Evolutionary conservation across 2,113 vertebrate genomes (phyloP).

Genomic region (Bos indicus): DNA sequence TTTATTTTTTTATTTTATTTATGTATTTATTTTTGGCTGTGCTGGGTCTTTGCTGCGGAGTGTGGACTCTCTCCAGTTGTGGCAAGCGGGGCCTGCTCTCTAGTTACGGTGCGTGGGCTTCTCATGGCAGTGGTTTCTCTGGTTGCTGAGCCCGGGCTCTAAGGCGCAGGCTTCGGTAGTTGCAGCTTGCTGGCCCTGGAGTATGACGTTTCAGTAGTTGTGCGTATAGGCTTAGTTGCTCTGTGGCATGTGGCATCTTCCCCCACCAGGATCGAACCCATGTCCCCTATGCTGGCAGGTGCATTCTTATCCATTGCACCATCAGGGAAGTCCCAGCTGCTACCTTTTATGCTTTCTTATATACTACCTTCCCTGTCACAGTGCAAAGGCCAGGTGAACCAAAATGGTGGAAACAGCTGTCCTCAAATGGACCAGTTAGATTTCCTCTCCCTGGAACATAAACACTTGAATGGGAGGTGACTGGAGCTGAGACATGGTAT

Average conservation of each 20-base stretch:
- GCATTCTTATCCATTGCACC: not conserved
- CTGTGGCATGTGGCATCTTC: not conserved
- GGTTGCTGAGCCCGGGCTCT: not conserved
- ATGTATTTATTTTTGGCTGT: not conserved
- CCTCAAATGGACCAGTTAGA: not conserved
- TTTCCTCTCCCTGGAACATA: not conserved
- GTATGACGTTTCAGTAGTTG: not conserved
- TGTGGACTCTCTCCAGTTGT: not conserved
- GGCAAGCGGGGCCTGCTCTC: not conserved
- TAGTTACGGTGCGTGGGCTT: not conserved
- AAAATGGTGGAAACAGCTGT: not conserved
- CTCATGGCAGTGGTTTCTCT: not conserved
- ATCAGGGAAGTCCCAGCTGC: not conserved
- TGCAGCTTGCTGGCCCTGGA: not conserved
- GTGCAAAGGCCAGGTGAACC: not conserved
- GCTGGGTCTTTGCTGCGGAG: not conserved
- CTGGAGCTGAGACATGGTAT: not conserved
- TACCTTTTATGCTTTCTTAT: not conserved
- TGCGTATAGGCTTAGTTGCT: not conserved
- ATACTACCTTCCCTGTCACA: not conserved
- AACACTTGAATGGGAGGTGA: not conserved
- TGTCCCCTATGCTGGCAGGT: not conserved
- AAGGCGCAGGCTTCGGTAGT: not conserved
- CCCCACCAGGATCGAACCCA: accelerated
- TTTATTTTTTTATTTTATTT: not conserved